These are phyloP conservation scores for Anhinga anhinga DNA, from an alignment of 2,113 vertebrate genomes.

Conservation along the genomic window DNA sequence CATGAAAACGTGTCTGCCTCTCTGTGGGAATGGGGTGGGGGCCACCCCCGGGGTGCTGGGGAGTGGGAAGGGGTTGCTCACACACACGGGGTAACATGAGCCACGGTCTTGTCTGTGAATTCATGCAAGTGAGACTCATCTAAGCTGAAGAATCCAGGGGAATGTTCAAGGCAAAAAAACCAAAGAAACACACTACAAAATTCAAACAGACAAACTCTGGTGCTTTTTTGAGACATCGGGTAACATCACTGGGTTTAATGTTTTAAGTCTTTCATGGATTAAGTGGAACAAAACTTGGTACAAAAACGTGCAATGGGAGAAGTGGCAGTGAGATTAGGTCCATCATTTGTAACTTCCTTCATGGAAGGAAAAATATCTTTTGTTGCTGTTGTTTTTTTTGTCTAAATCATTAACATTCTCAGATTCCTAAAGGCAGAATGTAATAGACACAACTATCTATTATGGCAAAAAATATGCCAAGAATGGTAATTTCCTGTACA, in stretches of 20 bases:
- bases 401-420: not conserved
- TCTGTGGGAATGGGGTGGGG: not conserved
- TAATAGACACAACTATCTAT: not conserved
- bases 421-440: not conserved
- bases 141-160: not conserved
- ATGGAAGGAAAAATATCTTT: not conserved
- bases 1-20: not conserved
- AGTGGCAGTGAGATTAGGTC: not conserved
- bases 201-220: accelerated
- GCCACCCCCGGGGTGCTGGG: not conserved
- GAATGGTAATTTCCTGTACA: not conserved
- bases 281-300: not conserved
- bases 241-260: accelerated
- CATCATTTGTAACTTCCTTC: accelerated
- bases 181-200: not conserved
- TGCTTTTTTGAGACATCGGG: not conserved
- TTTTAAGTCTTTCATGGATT: not conserved
- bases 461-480: not conserved
- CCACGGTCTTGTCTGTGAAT: accelerated
- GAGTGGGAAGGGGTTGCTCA: accelerated
- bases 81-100: accelerated
- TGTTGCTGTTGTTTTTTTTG: not conserved
- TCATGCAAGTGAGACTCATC: not conserved
- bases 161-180: too few relatives aligned
- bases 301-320: not conserved